phyloP scores from a whole-genome alignment of 2,113 vertebrate genomes.

The Diphyllodes magnificus region DNA sequence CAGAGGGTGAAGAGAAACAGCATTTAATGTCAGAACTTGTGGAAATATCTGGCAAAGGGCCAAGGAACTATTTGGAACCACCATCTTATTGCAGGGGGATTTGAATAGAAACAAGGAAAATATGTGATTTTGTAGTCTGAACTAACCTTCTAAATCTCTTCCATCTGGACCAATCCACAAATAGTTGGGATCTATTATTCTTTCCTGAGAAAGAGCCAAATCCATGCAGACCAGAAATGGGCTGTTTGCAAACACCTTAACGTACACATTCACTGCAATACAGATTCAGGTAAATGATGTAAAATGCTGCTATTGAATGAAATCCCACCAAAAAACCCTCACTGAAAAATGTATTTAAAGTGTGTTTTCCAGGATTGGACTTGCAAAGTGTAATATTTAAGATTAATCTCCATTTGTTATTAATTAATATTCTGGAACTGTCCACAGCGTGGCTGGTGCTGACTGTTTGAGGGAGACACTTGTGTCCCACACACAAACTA shows the following conservation, averaged over 20 bases:
- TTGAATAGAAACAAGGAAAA: not conserved
- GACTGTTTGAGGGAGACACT: not conserved
- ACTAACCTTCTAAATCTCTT: conserved; percentile 65
- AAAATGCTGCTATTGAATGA: not conserved
- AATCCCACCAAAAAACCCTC: not conserved
- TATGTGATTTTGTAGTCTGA: not conserved
- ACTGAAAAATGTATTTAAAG: not conserved
- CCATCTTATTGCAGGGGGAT: not conserved
- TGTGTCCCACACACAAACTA: not conserved
- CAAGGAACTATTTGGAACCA: not conserved
- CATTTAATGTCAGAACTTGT: not conserved
- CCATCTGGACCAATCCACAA: conserved; percentile 74
- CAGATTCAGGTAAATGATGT: not conserved
- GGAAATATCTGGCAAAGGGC: not conserved
- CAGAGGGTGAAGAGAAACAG: not conserved
- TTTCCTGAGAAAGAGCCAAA: conserved; percentile 44
- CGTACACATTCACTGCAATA: conserved; percentile 66
- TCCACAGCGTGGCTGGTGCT: not conserved
- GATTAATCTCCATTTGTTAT: not conserved
- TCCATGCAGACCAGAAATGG: conserved; percentile 70
- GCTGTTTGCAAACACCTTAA: conserved; percentile 69
- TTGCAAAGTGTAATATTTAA: not conserved
- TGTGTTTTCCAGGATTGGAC: not conserved
- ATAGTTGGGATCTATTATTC: conserved; percentile 69
- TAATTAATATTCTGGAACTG: not conserved